Conservation (phyloP, 2,113 vertebrate genomes). For the Grammomys dolichurus region DNA sequence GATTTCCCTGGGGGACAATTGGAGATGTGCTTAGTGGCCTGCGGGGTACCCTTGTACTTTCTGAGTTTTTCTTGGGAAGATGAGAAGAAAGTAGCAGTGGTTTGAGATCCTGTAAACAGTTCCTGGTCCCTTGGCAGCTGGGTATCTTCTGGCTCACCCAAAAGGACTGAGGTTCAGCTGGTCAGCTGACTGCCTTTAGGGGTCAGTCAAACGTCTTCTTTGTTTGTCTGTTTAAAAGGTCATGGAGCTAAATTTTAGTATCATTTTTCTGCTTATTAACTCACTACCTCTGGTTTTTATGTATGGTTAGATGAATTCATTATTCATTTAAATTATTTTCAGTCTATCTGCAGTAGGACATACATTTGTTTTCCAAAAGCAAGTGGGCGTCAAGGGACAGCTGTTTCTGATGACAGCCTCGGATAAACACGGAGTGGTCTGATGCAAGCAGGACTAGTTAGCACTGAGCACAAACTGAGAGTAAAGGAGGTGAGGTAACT, state of each 20-base stretch:
- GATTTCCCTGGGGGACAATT: conserved; percentile 62
- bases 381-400: not conserved
- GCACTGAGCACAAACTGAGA: not conserved
- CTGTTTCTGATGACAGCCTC: conserved; percentile 3
- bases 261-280: conserved; percentile 50
- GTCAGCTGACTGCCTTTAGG: conserved; percentile 51
- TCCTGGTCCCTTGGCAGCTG: not conserved
- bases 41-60: conserved; percentile 66
- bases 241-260: conserved; percentile 12
- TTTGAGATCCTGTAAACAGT: conserved; percentile 61
- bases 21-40: conserved; percentile 65
- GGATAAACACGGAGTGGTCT: not conserved
- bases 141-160: conserved; percentile 34
- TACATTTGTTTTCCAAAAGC: conserved; percentile 36
- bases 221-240: conserved; percentile 45
- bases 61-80: conserved; percentile 59
- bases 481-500: not conserved
- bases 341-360: not conserved
- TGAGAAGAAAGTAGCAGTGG: conserved; percentile 54
- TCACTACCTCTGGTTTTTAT: conserved; percentile 49
- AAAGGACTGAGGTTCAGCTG: not conserved
- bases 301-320: conserved; percentile 24
- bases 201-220: conserved; percentile 47
- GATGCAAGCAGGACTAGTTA: conserved; percentile 14
- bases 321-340: conserved; percentile 58